phyloP scores from a whole-genome alignment of 2,797 vertebrate species.

The Emydoidea blandingii region DNA sequence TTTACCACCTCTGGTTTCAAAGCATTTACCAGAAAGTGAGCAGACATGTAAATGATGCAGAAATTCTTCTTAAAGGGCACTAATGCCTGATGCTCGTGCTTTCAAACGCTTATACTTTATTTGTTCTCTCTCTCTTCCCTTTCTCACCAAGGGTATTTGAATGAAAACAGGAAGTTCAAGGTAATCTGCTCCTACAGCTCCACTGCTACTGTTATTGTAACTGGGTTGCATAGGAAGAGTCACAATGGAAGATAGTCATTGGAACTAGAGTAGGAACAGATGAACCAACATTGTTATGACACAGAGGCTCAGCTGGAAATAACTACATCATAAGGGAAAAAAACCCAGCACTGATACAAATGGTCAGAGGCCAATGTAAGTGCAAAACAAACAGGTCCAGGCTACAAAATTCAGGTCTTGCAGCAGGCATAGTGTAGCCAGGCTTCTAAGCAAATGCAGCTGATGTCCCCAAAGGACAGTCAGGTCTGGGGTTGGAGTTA shows the following conservation, averaged over 20 bases:
- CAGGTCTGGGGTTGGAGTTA: fast-evolving
- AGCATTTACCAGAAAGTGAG: background rate
- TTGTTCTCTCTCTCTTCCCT: slow-evolving; percentile 9
- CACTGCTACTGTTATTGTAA: background rate
- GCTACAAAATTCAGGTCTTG: too few relatives aligned
- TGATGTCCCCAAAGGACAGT: background rate
- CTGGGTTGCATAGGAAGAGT: background rate
- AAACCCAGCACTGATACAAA: background rate
- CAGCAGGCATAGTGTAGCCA: background rate
- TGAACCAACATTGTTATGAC: background rate
- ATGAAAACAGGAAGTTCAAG: slow-evolving; percentile 18
- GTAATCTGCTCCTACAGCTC: background rate
- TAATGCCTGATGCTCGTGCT: background rate
- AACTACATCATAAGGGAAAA: fast-evolving
- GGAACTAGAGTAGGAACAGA: background rate
- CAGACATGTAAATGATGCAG: background rate
- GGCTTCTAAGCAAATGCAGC: background rate
- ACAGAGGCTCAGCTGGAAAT: background rate
- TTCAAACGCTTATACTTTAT: background rate
- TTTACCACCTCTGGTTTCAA: background rate
- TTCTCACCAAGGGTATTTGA: slow-evolving; percentile 7
- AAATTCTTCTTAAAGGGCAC: background rate
- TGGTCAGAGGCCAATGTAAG: background rate
- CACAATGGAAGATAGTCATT: background rate
- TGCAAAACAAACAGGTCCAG: background rate